phyloP scores from a whole-genome alignment of 2,888 invertebrate genomes.

The Unio pictorum region DNA sequence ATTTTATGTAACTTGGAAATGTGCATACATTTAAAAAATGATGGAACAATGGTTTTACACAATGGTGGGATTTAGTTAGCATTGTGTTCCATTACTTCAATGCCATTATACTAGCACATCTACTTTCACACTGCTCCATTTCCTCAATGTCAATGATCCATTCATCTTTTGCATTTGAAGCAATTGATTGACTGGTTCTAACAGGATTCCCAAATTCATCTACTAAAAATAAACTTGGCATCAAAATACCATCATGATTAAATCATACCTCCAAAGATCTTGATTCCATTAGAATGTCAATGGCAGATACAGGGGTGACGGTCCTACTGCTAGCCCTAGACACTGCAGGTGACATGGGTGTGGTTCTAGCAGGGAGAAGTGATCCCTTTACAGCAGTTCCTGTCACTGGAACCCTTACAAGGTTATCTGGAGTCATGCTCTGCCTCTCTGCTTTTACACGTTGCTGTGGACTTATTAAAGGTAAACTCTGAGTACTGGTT shows the following conservation, averaged over 20 bases:
- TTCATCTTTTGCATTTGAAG: too few relatives aligned
- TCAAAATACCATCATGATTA: background rate
- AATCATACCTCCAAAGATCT: conserved; percentile 29
- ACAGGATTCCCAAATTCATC: too few relatives aligned
- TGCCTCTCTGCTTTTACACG: conserved; percentile 35
- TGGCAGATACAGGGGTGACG: conserved; percentile 47
- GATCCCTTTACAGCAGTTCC: conserved; percentile 29
- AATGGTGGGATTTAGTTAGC: too few relatives aligned
- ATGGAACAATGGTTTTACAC: too few relatives aligned
- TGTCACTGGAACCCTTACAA: conserved; percentile 37
- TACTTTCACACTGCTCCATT: too few relatives aligned
- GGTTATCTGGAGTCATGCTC: conserved; percentile 55
- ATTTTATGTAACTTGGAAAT: too few relatives aligned
- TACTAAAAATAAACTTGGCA: too few relatives aligned
- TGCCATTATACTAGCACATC: too few relatives aligned
- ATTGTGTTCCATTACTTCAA: too few relatives aligned
- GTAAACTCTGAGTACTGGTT: conserved; percentile 39
- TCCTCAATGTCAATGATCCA: too few relatives aligned
- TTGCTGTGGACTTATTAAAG: conserved; percentile 36
- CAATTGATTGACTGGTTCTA: too few relatives aligned
- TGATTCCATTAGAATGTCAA: conserved; percentile 12
- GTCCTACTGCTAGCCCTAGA: conserved; percentile 54
- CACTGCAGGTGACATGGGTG: conserved; percentile 19
- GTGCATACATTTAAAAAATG: too few relatives aligned
- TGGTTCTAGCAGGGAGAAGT: conserved; percentile 28